Conservation (phyloP, 2,888 invertebrate genomes). For the Laspeyria flexula region DNA sequence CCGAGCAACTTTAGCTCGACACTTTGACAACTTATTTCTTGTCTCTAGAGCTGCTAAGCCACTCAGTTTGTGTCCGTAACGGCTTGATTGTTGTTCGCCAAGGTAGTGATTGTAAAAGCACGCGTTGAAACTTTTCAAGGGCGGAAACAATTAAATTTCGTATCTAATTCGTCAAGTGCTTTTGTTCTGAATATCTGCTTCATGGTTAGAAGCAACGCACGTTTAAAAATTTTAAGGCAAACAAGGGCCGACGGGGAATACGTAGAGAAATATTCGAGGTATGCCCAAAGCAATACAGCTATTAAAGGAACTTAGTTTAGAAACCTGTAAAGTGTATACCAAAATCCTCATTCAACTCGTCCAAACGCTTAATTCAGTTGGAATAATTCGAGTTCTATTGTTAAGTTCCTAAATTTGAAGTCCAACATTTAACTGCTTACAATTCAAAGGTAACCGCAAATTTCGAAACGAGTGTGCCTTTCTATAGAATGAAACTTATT, state of each 20-base stretch:
- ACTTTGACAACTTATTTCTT: constrained; percentile 86
- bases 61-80: constrained; percentile 73
- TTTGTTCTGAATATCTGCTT: constrained; percentile 24
- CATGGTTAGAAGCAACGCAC: constrained; percentile 35
- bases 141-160: constrained; percentile 25
- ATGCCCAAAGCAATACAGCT: constrained; percentile 64
- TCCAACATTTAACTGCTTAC: constrained; percentile 84
- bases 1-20: constrained; percentile 80
- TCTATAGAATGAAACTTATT: constrained; percentile 81
- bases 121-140: constrained; percentile 40
- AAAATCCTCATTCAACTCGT: constrained; percentile 79
- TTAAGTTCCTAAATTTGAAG: constrained; percentile 82
- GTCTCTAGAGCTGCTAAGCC: constrained; percentile 77
- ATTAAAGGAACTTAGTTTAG: constrained; percentile 76
- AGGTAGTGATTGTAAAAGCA: constrained; percentile 55
- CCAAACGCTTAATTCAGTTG: constrained; percentile 81
- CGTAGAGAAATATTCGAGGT: constrained; percentile 61
- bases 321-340: constrained; percentile 74
- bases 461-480: constrained; percentile 79
- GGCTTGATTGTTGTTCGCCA: constrained; percentile 67
- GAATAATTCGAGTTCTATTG: constrained; percentile 83
- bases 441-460: constrained; percentile 85
- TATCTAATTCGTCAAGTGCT: constrained; percentile 24
- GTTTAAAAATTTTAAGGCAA: constrained; percentile 51
- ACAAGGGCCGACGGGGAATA: constrained; percentile 48